Base-by-base conservation (phyloP, 2,888 invertebrate genomes). In the Subacronicta megacephala region DNA sequence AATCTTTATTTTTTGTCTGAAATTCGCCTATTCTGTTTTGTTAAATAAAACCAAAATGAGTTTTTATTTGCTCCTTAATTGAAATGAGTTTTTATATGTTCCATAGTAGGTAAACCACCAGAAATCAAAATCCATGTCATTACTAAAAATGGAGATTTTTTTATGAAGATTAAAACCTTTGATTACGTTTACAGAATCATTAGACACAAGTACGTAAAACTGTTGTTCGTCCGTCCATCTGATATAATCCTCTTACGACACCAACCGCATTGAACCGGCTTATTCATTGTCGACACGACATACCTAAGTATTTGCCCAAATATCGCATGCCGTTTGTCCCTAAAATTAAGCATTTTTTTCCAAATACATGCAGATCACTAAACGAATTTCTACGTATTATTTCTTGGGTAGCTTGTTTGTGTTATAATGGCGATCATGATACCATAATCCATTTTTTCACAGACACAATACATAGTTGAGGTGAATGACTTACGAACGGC, bases 401-500 rank as follows among this genome's bases (percentile, higher is more conserved):
- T 17, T n/a, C 15, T 29, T 35, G 9, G 23, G 35, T 36, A 37
- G 47, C 42, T 7, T 51, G 41, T 47, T 29, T 29, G 37, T 33
- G 41, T 35, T 69, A 20, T 38, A 60, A 56, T 46, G 15, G 18
- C 52, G 53, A 46, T 42, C 56, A 56, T 43, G 36, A 50, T 41
- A 52, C 42, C 35, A 52, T 35, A 31, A 64, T 68, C 56, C 71
- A 47, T 51, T 38, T 55, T 65, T 61, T 62, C 63, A 53, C 53
- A 40, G 68, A 73, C 61, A 81, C 76, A 81, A 77, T 78, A 72
- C 62, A 76, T 70, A 74, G 75, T 73, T 58, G 72, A 80, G 84
- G 81, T 83, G 78, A 84, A 81, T 76, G 83, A 83, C 83, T 79
- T 63, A 58, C 40, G 56, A 56, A 44, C 59, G 53, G 47, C 41